Conservation (phyloP, 2,113 vertebrate genomes). For the Ginglymostoma cirratum region DNA sequence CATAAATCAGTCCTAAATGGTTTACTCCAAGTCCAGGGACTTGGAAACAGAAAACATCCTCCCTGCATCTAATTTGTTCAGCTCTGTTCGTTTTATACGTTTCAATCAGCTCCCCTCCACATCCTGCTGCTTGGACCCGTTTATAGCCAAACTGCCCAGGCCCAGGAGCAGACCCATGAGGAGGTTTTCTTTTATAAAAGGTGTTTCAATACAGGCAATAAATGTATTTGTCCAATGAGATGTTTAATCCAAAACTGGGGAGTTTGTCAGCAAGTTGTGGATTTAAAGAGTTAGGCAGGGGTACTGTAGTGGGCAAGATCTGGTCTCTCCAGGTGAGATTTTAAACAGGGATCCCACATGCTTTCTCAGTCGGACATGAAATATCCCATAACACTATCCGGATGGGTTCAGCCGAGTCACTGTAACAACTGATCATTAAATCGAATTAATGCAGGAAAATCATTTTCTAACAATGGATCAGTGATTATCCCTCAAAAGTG, state of each 20-base stretch:
- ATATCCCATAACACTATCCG: background rate
- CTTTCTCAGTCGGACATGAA: background rate
- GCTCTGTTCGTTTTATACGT: too few relatives aligned
- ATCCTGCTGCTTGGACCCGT: too few relatives aligned
- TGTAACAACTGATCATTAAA: background rate
- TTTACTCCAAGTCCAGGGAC: too few relatives aligned
- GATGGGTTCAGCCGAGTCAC: background rate
- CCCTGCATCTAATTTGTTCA: too few relatives aligned
- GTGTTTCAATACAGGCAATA: background rate
- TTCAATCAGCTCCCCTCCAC: too few relatives aligned
- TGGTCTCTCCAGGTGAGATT: background rate
- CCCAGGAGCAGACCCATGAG: too few relatives aligned
- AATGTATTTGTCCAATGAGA: background rate
- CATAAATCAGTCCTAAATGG: too few relatives aligned
- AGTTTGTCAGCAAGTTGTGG: background rate
- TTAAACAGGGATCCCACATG: background rate
- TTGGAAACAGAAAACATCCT: too few relatives aligned
- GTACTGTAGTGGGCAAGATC: background rate
- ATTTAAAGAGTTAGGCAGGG: background rate
- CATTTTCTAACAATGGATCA: background rate
- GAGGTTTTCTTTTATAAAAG: background rate
- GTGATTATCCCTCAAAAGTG: background rate
- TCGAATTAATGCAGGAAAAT: background rate
- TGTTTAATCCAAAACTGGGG: too few relatives aligned
- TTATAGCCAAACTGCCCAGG: too few relatives aligned